Conservation (phyloP, 92 coral and sea anemone species). For the Ricordea florida region DNA sequence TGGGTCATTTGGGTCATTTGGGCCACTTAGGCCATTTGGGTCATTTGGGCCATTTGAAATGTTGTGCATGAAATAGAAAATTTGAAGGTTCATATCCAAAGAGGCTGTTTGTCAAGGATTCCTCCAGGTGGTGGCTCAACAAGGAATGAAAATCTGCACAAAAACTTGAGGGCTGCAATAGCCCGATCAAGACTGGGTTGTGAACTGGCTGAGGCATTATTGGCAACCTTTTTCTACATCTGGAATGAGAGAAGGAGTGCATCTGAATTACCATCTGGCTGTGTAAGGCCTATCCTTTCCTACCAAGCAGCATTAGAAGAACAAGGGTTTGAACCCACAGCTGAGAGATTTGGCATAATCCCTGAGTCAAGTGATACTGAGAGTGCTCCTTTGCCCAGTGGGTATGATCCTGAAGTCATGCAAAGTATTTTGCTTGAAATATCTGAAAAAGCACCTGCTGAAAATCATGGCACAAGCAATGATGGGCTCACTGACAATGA, state of each 20-base stretch:
- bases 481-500: slow-evolving; percentile 22
- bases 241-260: slow-evolving; percentile 60
- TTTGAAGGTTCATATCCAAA: slow-evolving; percentile 44
- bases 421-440: slow-evolving; percentile 34
- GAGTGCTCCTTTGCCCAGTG: not conserved
- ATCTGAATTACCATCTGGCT: not conserved
- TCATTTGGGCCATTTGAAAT: not conserved
- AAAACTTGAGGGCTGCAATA: slow-evolving; percentile 43
- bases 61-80: slow-evolving; percentile 50
- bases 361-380: slow-evolving; percentile 30
- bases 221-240: slow-evolving; percentile 45
- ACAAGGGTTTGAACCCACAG: slow-evolving; percentile 42
- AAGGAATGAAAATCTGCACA: slow-evolving; percentile 48
- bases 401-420: slow-evolving; percentile 39
- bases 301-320: slow-evolving; percentile 48
- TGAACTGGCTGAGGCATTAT: slow-evolving; percentile 38
- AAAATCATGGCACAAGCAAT: not conserved
- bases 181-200: slow-evolving; percentile 45
- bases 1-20: not conserved
- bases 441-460: not conserved
- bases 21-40: not conserved
- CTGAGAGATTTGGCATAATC: slow-evolving; percentile 51
- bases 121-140: slow-evolving; percentile 60
- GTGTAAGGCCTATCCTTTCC: slow-evolving; percentile 35
- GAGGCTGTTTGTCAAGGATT: slow-evolving; percentile 61